Evolutionary conservation across 2,113 vertebrate genomes (phyloP).

Genomic region (Cheilinus undulatus): DNA sequence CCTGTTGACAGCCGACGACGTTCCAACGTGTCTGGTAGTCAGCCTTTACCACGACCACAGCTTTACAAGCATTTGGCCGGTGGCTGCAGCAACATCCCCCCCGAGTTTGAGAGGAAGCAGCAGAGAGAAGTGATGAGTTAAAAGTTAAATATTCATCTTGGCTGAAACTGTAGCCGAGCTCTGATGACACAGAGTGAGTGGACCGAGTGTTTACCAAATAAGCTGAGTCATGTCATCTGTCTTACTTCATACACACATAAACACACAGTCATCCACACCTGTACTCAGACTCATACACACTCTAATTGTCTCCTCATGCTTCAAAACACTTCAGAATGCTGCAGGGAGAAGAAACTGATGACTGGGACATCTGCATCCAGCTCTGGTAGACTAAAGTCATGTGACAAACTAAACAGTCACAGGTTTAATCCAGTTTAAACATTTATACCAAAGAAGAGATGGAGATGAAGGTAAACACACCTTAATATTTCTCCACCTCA

Average conservation of each 20-base stretch:
- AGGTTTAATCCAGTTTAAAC: neutral
- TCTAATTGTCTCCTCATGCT: conserved; percentile 62
- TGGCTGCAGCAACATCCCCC: conserved; percentile 26
- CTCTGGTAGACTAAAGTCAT: conserved; percentile 10
- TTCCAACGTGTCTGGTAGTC: conserved; percentile 50
- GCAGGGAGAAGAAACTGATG: neutral
- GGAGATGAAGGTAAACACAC: no score
- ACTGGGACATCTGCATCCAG: conserved; percentile 4
- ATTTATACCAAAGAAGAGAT: neutral
- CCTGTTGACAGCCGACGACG: conserved; percentile 51
- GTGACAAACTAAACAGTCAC: conserved; percentile 23
- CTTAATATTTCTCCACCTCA: no score
- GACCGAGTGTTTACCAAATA: conserved; percentile 54
- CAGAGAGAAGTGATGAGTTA: conserved; percentile 48
- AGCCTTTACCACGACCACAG: conserved; percentile 45
- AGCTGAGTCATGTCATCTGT: conserved; percentile 48
- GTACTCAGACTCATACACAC: conserved; percentile 52
- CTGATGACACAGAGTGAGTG: conserved; percentile 67
- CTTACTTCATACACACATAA: conserved; percentile 43
- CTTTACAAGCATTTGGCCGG: conserved; percentile 57
- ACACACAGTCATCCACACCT: conserved; percentile 61
- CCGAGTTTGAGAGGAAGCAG: conserved; percentile 15
- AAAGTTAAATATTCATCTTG: conserved; percentile 57
- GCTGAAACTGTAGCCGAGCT: conserved; percentile 31
- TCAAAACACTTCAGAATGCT: conserved; percentile 4